Percentiles rank a stretch among this genome's conserved stretches.
Evolutionary conservation across 1,140 invertebrate species (phyloP).

Genomic region (Zaprionus africanus): DNA sequence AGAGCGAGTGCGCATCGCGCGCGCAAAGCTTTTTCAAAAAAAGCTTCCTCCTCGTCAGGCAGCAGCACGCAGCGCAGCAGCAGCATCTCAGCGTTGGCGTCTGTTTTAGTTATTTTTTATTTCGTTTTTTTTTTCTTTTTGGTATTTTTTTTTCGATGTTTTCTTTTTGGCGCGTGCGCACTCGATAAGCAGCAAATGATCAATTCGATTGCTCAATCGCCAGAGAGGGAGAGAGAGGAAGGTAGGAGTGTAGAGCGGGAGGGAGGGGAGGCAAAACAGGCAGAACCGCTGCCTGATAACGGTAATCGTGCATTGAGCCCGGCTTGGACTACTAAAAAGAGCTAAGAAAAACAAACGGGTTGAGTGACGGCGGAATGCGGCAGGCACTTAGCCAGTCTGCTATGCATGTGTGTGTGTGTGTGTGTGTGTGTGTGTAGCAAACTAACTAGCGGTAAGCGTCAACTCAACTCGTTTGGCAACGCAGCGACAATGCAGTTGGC

Average conservation of each 20-base stretch:
- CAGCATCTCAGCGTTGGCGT: conserved; percentile 12
- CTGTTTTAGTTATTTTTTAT: conserved; percentile 26
- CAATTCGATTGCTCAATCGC: conserved; percentile 64
- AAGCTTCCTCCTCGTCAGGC: conserved; percentile 35
- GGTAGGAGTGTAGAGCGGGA: background rate
- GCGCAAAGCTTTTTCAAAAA: conserved; percentile 52
- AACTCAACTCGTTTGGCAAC: conserved; percentile 72
- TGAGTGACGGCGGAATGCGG: conserved; percentile 67
- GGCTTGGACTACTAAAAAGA: conserved; percentile 40
- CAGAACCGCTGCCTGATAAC: conserved; percentile 63
- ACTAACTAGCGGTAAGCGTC: conserved; percentile 67
- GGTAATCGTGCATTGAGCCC: conserved; percentile 59
- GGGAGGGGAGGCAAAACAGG: conserved; percentile 6
- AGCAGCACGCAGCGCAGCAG: background rate
- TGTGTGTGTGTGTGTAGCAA: conserved; percentile 7
- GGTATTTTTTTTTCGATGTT: conserved; percentile 25
- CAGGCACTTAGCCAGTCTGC: conserved; percentile 38
- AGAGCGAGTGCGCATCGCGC: conserved; percentile 57
- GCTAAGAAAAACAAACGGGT: conserved; percentile 57
- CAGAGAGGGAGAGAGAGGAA: conserved; percentile 33
- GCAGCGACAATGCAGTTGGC: conserved; percentile 43
- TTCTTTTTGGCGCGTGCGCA: conserved; percentile 67
- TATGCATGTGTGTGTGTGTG: background rate
- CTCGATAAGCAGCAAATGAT: conserved; percentile 18
- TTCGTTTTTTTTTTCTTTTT: conserved; percentile 28